phyloP scores from a whole-genome alignment of 1,140 invertebrate genomes.

The Elymnias hypermnestra region DNA sequence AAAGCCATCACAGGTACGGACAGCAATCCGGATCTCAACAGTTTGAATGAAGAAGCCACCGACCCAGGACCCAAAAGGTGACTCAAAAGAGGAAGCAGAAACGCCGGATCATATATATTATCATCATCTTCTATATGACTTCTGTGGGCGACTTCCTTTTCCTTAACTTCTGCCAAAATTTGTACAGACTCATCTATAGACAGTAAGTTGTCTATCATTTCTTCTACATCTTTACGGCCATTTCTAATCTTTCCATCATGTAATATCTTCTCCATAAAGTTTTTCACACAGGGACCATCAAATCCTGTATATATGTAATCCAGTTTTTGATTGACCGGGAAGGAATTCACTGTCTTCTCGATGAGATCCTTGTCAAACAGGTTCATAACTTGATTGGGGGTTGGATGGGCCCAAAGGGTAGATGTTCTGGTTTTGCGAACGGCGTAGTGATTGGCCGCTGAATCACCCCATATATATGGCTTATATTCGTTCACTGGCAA shows the following conservation, averaged over 20 bases:
- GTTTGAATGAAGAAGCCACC: constrained; percentile 79
- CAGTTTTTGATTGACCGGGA: constrained; percentile 74
- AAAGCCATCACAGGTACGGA: constrained; percentile 80
- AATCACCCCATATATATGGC: constrained; percentile 87
- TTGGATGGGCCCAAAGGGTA: constrained; percentile 82
- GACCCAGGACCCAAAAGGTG: constrained; percentile 80
- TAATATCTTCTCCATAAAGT: constrained; percentile 24
- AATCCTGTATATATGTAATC: too few species aligned
- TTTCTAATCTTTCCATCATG: constrained; percentile 21
- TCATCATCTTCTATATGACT: constrained; percentile 38
- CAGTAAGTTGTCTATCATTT: constrained; percentile 31
- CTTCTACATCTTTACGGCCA: constrained; percentile 43
- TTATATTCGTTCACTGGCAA: constrained; percentile 81
- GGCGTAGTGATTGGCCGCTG: constrained; percentile 85
- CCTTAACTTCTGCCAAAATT: constrained; percentile 24
- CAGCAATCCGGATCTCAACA: constrained; percentile 80
- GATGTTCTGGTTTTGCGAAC: constrained; percentile 77
- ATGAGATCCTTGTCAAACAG: constrained; percentile 80
- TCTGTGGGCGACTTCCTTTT: constrained; percentile 25
- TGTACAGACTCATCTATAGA: constrained; percentile 31
- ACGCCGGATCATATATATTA: constrained; percentile 83
- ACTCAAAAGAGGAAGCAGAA: constrained; percentile 82
- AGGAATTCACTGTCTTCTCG: constrained; percentile 81
- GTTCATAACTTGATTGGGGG: constrained; percentile 83
- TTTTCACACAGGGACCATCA: constrained; percentile 39